phyloP scores from a whole-genome alignment of 2,888 invertebrate species.

The Dynastes tityus region DNA sequence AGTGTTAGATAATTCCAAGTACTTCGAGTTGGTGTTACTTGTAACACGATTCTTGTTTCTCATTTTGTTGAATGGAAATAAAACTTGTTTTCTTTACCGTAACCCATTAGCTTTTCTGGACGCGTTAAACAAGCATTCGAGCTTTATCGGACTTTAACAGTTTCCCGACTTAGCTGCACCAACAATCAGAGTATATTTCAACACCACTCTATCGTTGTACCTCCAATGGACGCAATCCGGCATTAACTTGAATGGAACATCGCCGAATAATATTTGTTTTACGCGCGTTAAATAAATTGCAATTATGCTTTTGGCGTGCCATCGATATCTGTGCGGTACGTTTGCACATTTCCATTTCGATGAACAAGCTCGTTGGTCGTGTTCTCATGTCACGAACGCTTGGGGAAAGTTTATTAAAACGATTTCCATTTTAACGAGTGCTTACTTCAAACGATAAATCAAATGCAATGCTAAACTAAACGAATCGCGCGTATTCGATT shows the following conservation, averaged over 20 bases:
- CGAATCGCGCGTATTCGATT: too few species aligned
- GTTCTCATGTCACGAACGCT: neutral
- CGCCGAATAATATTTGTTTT: constrained; percentile 17
- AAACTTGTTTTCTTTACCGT: too few species aligned
- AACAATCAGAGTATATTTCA: neutral
- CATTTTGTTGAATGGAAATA: too few species aligned
- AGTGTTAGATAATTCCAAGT: too few species aligned
- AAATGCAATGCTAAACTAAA: too few species aligned
- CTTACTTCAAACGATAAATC: neutral
- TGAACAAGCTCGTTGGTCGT: neutral
- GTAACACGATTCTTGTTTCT: too few species aligned
- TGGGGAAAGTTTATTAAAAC: constrained; percentile 25
- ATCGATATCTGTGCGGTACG: neutral
- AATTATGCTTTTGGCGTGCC: neutral
- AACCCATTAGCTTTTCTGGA: too few species aligned
- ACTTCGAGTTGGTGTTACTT: too few species aligned
- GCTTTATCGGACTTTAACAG: neutral
- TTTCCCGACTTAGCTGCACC: neutral
- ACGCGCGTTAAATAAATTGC: constrained; percentile 4
- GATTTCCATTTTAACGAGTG: constrained; percentile 19
- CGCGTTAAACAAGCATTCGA: too few species aligned
- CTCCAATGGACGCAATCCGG: neutral
- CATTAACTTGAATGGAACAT: neutral
- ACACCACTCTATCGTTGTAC: neutral
- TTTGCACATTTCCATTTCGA: neutral